Percentiles rank a stretch among this genome's conserved stretches.
Evolutionary conservation across 2,888 invertebrate species (phyloP).

Genomic region (Leistus spinibarbis): DNA sequence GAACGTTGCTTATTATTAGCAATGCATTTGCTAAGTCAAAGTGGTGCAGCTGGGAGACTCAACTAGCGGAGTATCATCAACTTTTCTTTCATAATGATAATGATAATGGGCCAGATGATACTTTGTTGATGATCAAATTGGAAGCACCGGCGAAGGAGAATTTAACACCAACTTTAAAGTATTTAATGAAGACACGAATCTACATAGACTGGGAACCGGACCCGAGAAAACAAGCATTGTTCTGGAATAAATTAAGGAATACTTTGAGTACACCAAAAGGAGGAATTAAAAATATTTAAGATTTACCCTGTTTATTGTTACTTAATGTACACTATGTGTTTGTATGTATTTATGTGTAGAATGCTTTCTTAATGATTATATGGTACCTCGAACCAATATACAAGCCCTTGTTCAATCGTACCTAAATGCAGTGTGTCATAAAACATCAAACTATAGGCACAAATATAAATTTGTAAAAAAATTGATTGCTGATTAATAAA

Average conservation of each 20-base stretch:
- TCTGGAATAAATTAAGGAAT: conserved; percentile 53
- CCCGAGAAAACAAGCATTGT: conserved; percentile 51
- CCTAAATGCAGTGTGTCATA: no score
- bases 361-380: no score
- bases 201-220: conserved; percentile 67
- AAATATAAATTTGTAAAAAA: no score
- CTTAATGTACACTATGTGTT: no score
- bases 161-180: conserved; percentile 65
- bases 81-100: conserved; percentile 62
- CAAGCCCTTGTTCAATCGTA: no score
- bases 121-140: conserved; percentile 66
- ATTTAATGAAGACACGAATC: conserved; percentile 67
- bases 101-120: conserved; percentile 64
- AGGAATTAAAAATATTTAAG: neutral
- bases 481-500: no score
- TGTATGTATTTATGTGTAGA: no score
- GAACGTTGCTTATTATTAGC: conserved; percentile 71
- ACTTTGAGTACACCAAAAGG: conserved; percentile 43
- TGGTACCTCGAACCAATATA: no score
- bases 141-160: conserved; percentile 64
- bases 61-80: conserved; percentile 69
- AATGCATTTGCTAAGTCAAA: conserved; percentile 72
- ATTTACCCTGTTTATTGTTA: no score
- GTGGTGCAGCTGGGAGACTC: conserved; percentile 76
- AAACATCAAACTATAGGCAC: no score